Base-by-base conservation (phyloP, 2,113 vertebrate species). In the Synodontis membranacea region DNA sequence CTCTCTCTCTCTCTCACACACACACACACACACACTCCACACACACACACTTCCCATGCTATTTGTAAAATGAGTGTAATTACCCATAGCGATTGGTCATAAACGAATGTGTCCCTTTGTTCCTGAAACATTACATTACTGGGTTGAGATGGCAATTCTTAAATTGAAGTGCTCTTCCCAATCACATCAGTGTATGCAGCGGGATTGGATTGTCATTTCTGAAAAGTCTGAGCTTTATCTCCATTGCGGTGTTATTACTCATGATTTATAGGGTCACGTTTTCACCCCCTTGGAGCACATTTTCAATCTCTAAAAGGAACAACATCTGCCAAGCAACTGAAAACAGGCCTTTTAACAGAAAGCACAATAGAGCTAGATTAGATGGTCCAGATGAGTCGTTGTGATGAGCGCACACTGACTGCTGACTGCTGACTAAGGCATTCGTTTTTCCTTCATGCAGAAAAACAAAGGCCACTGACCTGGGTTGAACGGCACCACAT, bases 61-160 rank as follows among this genome's bases (percentile, higher is more conserved):
- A 93, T 94, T 93, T 88, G 90, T 31, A 64, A 86, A 91, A 87
- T 86, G 90, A 87, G 88, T 31, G 58, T 78, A 93, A 92, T 93
- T 91, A 91, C 85, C 54, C 44, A 88, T 87, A 87, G 88, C 50
- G 83, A 82, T 88, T 89, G 84, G 88, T 90, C 91, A 90, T 92
- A 93, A 88, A 82, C 75, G 66, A 54, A 87, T 52, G 56, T 70
- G 82, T 82, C 83, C 60, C 76, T 87, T 88, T 87, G 83, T 85
- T 82, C 86, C 84, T 66, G 86, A 87, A 85, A 83, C 79, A 72
- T 79, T 79, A 87, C 79, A 85, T 82, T 85, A 76, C n/a, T 64
- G 52, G 84, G 56, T 42, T 48, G 42, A 50, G 86, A 86, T 64
- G 54, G 68, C 28, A 48, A 78, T 81, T 48, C 56, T 85, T 83